Evolutionary conservation across 1,140 invertebrate species (phyloP).

Genomic region (Carposina sasakii): DNA sequence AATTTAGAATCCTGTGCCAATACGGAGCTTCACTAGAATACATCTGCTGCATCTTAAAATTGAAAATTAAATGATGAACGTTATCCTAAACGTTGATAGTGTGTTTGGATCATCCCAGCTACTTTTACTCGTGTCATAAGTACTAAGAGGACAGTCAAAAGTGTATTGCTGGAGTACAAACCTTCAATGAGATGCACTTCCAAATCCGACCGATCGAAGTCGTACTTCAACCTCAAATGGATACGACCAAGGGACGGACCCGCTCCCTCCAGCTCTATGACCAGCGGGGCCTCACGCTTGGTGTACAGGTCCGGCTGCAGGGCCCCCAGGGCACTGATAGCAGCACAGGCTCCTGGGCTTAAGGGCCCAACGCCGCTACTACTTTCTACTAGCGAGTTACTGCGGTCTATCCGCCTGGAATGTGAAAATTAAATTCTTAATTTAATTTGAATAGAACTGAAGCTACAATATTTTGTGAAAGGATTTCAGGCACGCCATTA

Average conservation of each 20-base stretch:
- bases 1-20: too few species aligned
- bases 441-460: too few species aligned
- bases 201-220: conserved; percentile 90
- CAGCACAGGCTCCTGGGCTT: conserved; percentile 53
- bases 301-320: conserved; percentile 90
- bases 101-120: too few species aligned
- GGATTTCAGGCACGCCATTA: too few species aligned
- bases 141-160: neutral
- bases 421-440: too few species aligned
- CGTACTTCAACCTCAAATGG: conserved; percentile 89
- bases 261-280: conserved; percentile 76
- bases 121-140: too few species aligned
- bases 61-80: too few species aligned
- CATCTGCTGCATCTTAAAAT: too few species aligned
- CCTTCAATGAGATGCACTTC: conserved; percentile 92
- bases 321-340: conserved; percentile 84
- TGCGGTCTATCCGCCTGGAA: conserved; percentile 68
- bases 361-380: conserved; percentile 59
- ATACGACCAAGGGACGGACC: conserved; percentile 82
- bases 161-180: too few species aligned
- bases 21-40: too few species aligned
- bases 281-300: conserved; percentile 81
- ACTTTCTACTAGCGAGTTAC: conserved; percentile 68
- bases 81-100: too few species aligned
- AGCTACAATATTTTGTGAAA: too few species aligned